Base-by-base conservation (phyloP, 2,113 vertebrate genomes). In the Nettapus auritus region DNA sequence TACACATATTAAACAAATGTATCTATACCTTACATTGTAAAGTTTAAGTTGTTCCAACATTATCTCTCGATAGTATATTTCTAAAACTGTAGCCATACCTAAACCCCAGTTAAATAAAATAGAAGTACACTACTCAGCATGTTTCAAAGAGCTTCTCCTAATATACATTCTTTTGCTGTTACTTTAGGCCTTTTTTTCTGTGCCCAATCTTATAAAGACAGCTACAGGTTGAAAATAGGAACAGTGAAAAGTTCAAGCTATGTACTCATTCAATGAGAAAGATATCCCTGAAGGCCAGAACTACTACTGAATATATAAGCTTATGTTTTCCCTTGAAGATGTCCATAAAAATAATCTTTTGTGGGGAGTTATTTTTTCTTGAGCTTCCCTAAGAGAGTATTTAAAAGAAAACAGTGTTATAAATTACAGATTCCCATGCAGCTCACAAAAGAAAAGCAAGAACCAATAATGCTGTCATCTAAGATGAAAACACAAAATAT, bases 171-270 rank as follows among this genome's bases (percentile, higher is more conserved):
- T 36, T 94, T 91, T 94, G 76, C 84, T 92, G 62, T 97, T 80
- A 93, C 94, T 97, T 70, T 62, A 86, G 92, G 86, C 82, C 78
- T 68, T 97, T 98, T 71, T 80, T 28, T 96, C 79, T 79, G 56
- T 91, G 73, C 86, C 96, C 88, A 85, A 28, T 97, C 94, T 97
- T 93, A 74, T 59, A 93, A 90, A 94, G 93, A 97, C 90, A 97
- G 96, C 87, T 93, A 48, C 82, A 87, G 73, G 94, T 36, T 95
- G 95, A 95, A 97, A 97, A 91, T 69, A 96, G 81, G 88, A 92
- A 95, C 91, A 94, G 93, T 85, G 86, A 96, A 89, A 93, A 81
- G 96, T 95, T 97, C 83, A 88, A 93, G 82, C 90, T 93, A 57
- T 91, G 85, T 89, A 96, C 93, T 96, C 94, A 91, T 90, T 96